Evolutionary conservation across 2,113 vertebrate genomes (phyloP), one percentile per base, ranked within the genome.

Genomic region (Dendrocopos noguchii): DNA sequence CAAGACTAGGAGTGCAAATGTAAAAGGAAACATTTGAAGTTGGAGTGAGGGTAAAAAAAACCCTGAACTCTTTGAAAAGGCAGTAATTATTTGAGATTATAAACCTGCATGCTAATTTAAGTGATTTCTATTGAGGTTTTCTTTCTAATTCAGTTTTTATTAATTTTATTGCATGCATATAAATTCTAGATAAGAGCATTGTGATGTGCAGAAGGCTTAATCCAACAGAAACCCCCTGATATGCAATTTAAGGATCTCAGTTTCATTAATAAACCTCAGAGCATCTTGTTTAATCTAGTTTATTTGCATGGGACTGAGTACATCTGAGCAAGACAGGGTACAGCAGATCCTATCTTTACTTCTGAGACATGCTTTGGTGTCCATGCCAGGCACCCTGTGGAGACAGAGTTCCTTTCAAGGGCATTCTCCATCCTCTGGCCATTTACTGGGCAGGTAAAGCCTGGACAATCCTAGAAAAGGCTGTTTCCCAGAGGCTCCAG

Each of bases 111-210:
- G 34, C 52, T 77, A 55, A 72, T 65, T 84, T 74, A 56, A 80
- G 84, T 68, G 71, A 39, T 73, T 90, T 66, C 84, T 50, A 59
- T 50, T 83, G 80, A 84, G 3, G 6, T 84, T 89, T 91, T 63
- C 87, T 65, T 68, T 78, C 79, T 87, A 70, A 92, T 72, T 93
- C 53, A 57, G 65, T n/a, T 93, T 92, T 85, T 83, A 77, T 47
- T 71, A 44, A 52, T 87, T 92, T 90, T 74, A 56, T 76, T 77
- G 64, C 36, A 80, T 9, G 56, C 92, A 84, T 87, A 91, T 84
- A 70, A 94, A 92, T 74, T 80, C 84, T n/a, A 92, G 70, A 59
- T 76, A 72, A 85, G 59, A 91, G 70, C 87, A 67, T 0, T 83
- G 81, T 31, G 57, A 87, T 34, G 44, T 80, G 74, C 87, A 63